phyloP scores from a whole-genome alignment of 2,888 invertebrate species.

The Gerris lacustris region DNA sequence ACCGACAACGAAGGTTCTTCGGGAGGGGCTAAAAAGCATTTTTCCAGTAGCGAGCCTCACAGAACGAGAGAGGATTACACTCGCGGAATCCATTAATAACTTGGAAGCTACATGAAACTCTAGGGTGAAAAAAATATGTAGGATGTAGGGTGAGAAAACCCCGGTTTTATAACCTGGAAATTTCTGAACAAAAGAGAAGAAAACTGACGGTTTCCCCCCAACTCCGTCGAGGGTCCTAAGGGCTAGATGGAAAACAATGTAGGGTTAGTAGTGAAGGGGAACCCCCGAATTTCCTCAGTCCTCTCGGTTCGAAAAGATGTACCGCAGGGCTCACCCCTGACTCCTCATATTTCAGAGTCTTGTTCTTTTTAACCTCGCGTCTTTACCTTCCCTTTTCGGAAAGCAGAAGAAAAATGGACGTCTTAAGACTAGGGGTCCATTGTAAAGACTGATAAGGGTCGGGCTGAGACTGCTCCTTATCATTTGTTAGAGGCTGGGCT shows the following conservation, averaged over 20 bases:
- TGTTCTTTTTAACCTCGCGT: not conserved
- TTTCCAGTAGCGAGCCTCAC: not conserved
- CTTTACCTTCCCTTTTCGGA: not conserved
- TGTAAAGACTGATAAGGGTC: conserved; percentile 2
- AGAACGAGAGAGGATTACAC: not conserved
- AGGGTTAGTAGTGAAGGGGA: not conserved
- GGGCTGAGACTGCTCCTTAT: not conserved
- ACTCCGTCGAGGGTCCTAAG: too few relatives aligned
- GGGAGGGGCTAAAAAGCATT: not conserved
- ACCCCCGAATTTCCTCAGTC: not conserved
- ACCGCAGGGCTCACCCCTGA: not conserved
- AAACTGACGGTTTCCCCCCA: not conserved
- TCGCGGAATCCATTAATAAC: conserved; percentile 1
- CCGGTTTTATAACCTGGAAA: not conserved
- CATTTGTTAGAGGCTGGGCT: not conserved
- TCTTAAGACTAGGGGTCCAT: not conserved
- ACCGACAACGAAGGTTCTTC: not conserved
- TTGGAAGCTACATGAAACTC: too few relatives aligned
- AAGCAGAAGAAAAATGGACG: conserved; percentile 1
- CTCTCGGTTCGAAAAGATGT: not conserved
- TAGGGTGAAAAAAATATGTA: not conserved
- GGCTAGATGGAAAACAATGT: not conserved
- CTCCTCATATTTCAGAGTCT: not conserved
- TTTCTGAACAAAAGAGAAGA: not conserved
- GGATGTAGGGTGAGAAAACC: not conserved